Conservation (phyloP, 2,113 vertebrate genomes). For the Esox niger region DNA sequence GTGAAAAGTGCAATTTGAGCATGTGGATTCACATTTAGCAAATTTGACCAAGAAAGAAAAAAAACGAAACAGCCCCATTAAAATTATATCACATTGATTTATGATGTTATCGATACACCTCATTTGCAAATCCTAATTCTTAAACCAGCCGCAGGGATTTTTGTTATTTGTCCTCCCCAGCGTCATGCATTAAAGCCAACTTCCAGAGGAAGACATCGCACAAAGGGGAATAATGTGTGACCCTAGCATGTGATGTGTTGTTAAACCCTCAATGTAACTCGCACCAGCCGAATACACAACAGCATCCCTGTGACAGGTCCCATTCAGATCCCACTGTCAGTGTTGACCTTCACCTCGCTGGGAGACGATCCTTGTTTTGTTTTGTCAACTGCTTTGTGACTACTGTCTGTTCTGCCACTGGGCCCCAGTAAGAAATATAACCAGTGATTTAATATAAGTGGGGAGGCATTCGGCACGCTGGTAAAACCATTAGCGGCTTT, state of each 20-base stretch:
- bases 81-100: slow-evolving; percentile 65
- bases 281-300: slow-evolving; percentile 15
- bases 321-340: slow-evolving; percentile 20
- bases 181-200: slow-evolving; percentile 47
- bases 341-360: slow-evolving; percentile 14
- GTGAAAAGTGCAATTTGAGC: slow-evolving; percentile 25
- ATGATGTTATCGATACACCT: slow-evolving; percentile 59
- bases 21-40: slow-evolving; percentile 51
- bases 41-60: slow-evolving; percentile 19
- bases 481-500: slow-evolving; percentile 61
- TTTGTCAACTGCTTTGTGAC: slow-evolving; percentile 38
- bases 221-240: slow-evolving; percentile 24
- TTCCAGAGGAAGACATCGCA: slow-evolving; percentile 14
- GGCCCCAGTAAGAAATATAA: slow-evolving; percentile 59
- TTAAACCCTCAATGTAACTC: slow-evolving; percentile 21
- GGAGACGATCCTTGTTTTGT: slow-evolving; percentile 35
- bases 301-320: slow-evolving; percentile 23
- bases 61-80: slow-evolving; percentile 41
- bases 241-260: slow-evolving; percentile 23
- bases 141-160: slow-evolving; percentile 51
- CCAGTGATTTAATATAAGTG: slow-evolving; percentile 62
- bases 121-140: slow-evolving; percentile 60
- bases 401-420: slow-evolving; percentile 41
- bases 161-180: slow-evolving; percentile 49
- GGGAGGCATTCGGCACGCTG: slow-evolving; percentile 50